Evolutionary conservation across 2,113 vertebrate genomes (phyloP), one percentile per base, ranked within the genome.

Genomic region (Bubalus kerabau): DNA sequence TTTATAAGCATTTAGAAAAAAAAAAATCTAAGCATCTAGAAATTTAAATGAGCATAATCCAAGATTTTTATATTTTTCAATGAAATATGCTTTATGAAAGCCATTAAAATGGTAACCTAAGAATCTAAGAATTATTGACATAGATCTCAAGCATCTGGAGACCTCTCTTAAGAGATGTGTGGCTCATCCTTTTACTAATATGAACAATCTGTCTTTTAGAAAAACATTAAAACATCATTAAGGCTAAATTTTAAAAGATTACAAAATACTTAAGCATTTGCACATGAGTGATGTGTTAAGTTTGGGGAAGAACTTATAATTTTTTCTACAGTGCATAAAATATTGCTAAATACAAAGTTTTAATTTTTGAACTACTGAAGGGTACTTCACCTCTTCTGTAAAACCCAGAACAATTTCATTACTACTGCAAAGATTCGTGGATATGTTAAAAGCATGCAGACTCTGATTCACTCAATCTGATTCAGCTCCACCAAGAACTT

Each of bases 1-100:
- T 93, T 91, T 87, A 90, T 15, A 92, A 94, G 21, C 87, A 90
- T 87, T 36, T 87, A 93, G 28, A 91, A 93, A 78, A 64, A 54
- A 54, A 74, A 56, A 26, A 56, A n/a, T 83, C n/a, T 10, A 96
- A 92, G 17, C 89, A 90, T 84, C 28, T 83, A 95, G 19, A 96
- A 91, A 78, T 80, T 43, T 13, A 95, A 40, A 84, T 30, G 36
- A 95, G 7, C 83, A 64, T 56, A 91, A 90, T 40, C n/a, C 32
- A 90, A 81, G 11, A 78, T 54, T 84, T 87, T 57, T 90, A 50
- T 86, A 90, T 92, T 97, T 97, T 95, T 89, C 24, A 94, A 91
- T 87, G 43, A 81, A 95, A 91, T 56, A 96, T 71, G 54, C 32
- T 95, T 95, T 94, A 24, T 50, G 21, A 90, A 93, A 95, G 88